These are phyloP conservation scores for Thymelicus sylvestris DNA, from an alignment of 2,888 invertebrate genomes.

Conservation along the genomic window DNA sequence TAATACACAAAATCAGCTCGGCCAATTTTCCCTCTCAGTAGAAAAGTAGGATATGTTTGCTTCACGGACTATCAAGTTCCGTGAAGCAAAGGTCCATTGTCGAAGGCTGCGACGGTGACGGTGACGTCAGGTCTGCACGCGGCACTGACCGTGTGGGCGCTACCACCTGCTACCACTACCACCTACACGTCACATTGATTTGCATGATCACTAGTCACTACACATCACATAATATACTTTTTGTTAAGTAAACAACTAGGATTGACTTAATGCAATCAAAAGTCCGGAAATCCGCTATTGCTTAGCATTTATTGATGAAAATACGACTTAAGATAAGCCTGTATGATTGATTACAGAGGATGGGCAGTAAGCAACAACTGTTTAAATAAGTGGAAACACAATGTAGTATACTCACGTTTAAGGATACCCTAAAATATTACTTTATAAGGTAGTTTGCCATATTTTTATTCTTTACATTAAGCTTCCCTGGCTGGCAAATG, in stretches of 20 bases:
- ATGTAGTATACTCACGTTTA: background rate
- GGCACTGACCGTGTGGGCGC: slow-evolving; percentile 75
- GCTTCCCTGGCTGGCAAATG: no score
- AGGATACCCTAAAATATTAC: no score
- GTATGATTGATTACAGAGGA: background rate
- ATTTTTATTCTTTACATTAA: no score
- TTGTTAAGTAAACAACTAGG: background rate
- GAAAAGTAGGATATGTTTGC: background rate
- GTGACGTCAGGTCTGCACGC: slow-evolving; percentile 79
- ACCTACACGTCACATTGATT: slow-evolving; percentile 56
- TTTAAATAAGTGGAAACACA: background rate
- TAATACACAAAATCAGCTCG: background rate
- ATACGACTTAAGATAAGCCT: background rate
- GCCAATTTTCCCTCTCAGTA: background rate
- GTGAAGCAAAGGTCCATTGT: slow-evolving; percentile 58
- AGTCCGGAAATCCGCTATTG: background rate
- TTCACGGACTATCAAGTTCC: slow-evolving; percentile 43
- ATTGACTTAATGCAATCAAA: background rate
- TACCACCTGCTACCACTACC: slow-evolving; percentile 60
- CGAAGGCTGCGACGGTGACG: slow-evolving; percentile 68
- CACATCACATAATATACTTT: slow-evolving; percentile 42
- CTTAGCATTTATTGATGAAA: no score
- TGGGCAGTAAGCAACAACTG: background rate
- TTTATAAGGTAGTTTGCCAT: no score
- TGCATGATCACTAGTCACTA: slow-evolving; percentile 23